Base-by-base conservation (phyloP, 64 coral and sea anemone species). In the Montipora efflorescens region DNA sequence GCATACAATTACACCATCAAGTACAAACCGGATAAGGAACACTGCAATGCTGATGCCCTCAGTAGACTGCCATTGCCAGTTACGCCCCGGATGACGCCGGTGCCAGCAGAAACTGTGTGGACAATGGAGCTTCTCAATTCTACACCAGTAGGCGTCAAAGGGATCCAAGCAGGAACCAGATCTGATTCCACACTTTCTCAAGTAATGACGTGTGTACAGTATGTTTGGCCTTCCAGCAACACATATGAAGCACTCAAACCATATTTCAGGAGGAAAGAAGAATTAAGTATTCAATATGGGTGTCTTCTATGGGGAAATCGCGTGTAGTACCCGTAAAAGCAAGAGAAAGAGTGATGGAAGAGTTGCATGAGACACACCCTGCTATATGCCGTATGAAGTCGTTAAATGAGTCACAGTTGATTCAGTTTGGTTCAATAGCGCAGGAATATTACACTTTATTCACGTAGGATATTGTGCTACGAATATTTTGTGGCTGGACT, bases 31-130 rank as follows among this genome's bases (percentile, higher is more conserved):
- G 69, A 46, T 16, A 16, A 58, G 8, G 47, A 47, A 64, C 55
- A 88, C 7, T 69, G 87, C 44, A 88, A 88, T 19, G 87, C 87
- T 18, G 68, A 88, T 88, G 55, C 46, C n/a, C 73, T 88, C 2
- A 88, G 87, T 36, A 44, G 50, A 5, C 50, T 88, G n/a, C 69
- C 68, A 36, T 66, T 88, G 5, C 87, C 87, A 19, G 73, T 5
- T 51, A 18, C 87, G 4, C 3, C 6, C 8, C 11, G 10, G 7
- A 53, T 51, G 57, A 13, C 10, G 4, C 49, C 55, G 15, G 21
- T 62, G 8, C 14, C 48, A 9, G 87, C 3, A 8, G 23, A 74
- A 2, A 77, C 51, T 5, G 45, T 88, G 7, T 16, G 75, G 3
- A 48, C 76, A 19, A 85, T 85, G 1, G 73, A 88, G 5, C 46